Conservation (phyloP, 2,113 vertebrate genomes). For the Halcyon senegalensis region DNA sequence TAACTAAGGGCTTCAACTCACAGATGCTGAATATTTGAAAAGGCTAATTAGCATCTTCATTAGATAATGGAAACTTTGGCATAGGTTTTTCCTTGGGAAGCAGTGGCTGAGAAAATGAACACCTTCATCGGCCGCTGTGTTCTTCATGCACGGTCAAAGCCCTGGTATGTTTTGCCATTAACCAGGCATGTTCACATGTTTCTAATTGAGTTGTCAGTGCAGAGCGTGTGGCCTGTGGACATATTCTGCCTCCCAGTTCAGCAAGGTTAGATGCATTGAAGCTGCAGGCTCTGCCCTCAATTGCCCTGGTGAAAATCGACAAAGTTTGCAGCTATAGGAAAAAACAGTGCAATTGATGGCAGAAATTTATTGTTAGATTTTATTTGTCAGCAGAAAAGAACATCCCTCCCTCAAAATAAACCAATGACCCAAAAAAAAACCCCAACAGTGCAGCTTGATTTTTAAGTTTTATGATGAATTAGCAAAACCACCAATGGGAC, state of each 20-base stretch:
- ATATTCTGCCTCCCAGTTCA: not conserved
- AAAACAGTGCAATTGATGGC: not conserved
- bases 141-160: not conserved
- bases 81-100: not conserved
- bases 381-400: not conserved
- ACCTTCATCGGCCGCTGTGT: not conserved
- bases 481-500: not conserved
- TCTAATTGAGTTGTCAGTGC: not conserved
- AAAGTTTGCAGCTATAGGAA: not conserved
- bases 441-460: not conserved
- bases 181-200: not conserved
- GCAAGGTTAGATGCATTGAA: not conserved
- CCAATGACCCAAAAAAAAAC: not conserved
- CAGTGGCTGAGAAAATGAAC: not conserved
- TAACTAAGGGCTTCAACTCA: not conserved
- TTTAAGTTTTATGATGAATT: not conserved
- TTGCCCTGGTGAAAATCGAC: not conserved
- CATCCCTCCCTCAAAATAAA: not conserved
- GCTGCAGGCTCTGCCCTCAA: not conserved
- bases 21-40: not conserved
- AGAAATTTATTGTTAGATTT: not conserved
- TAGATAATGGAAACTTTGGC: not conserved
- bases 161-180: not conserved
- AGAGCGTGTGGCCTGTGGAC: not conserved
- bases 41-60: not conserved